phyloP scores from a whole-genome alignment of 1,140 invertebrate species.

The Bombyx mandarina region DNA sequence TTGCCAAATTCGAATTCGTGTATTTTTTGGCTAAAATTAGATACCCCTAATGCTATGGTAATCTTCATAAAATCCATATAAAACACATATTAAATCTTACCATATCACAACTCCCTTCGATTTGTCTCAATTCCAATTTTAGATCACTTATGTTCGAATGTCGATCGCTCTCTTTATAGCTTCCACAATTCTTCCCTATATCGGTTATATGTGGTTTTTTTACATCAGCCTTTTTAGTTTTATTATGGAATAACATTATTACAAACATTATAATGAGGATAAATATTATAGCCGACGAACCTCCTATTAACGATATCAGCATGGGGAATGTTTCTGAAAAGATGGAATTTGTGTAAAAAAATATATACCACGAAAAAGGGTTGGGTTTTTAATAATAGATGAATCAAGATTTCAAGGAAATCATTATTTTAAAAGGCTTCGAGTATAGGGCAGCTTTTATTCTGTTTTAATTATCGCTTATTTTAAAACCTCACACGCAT shows the following conservation, averaged over 20 bases:
- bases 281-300: conserved; percentile 30
- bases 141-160: conserved; percentile 55
- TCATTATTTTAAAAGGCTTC: no score
- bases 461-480: neutral
- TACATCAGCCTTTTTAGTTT: conserved; percentile 33
- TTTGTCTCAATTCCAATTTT: conserved; percentile 51
- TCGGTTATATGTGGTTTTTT: conserved; percentile 57
- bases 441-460: neutral
- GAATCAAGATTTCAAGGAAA: neutral
- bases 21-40: no score
- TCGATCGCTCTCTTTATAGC: conserved; percentile 52
- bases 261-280: conserved; percentile 44
- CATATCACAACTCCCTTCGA: conserved; percentile 56
- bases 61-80: neutral
- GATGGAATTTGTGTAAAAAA: neutral
- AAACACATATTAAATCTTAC: conserved; percentile 22
- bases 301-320: conserved; percentile 32
- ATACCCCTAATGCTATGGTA: no score
- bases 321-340: conserved; percentile 43
- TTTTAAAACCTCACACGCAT: neutral
- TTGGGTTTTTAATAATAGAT: neutral
- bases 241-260: conserved; percentile 52
- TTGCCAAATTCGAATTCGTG: no score
- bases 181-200: conserved; percentile 36
- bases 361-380: neutral